Percentiles rank a stretch among this genome's conserved stretches.
Evolutionary conservation across 2,888 invertebrate species (phyloP).

Genomic region (Brachypalpus laphriformis): DNA sequence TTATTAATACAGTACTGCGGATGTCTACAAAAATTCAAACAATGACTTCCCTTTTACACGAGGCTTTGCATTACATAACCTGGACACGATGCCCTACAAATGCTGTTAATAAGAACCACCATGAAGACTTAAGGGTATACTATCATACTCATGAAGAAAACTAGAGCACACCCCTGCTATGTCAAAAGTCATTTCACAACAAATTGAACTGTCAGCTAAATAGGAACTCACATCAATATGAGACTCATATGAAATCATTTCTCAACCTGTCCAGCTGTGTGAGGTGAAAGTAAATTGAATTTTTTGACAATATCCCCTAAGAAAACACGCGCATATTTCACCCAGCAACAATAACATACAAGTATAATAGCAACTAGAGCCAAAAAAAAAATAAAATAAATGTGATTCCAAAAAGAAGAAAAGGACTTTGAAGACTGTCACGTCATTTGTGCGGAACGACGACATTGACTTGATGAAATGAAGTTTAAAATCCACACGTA

Average conservation of each 20-base stretch:
- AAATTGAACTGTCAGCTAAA: constrained; percentile 17
- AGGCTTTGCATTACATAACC: not conserved
- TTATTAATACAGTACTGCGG: no score
- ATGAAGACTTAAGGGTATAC: no score
- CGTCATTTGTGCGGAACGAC: constrained; percentile 7
- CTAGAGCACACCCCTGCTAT: not conserved
- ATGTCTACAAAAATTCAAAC: no score
- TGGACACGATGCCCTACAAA: not conserved
- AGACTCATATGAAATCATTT: not conserved
- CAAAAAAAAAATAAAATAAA: not conserved
- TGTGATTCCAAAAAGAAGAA: constrained; percentile 30
- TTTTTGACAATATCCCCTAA: not conserved
- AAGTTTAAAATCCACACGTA: constrained; percentile 3
- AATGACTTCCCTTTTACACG: no score
- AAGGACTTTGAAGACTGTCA: not conserved
- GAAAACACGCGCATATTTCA: not conserved
- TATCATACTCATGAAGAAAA: no score
- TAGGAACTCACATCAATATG: not conserved
- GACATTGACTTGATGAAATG: constrained; percentile 11
- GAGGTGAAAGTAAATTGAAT: constrained; percentile 9
- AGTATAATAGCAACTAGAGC: not conserved
- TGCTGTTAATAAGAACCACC: not conserved
- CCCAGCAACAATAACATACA: not conserved
- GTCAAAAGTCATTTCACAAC: not conserved
- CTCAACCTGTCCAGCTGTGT: constrained; percentile 13